Conservation (phyloP, 2,797 vertebrate genomes). For the Denticeps clupeoides region DNA sequence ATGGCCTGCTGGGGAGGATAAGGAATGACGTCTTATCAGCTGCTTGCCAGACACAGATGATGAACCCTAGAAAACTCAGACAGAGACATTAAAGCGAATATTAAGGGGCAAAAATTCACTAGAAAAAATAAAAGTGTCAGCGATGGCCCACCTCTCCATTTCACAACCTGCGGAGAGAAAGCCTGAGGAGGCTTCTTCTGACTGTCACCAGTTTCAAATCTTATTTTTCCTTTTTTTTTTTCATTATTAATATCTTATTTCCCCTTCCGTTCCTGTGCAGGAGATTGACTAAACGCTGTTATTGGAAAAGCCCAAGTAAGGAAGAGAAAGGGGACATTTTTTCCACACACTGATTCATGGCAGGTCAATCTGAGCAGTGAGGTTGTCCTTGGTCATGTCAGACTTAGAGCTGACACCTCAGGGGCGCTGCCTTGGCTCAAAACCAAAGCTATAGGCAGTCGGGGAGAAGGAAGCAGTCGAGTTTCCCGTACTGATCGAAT, state of each 20-base stretch:
- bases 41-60: conserved; percentile 9
- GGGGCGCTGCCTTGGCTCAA: not conserved
- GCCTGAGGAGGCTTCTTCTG: not conserved
- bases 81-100: conserved; percentile 18
- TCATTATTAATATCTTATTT: not conserved
- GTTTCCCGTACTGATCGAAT: not conserved
- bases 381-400: not conserved
- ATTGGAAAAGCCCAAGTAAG: not conserved
- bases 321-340: not conserved
- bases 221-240: not conserved
- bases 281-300: not conserved
- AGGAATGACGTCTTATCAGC: conserved; percentile 22
- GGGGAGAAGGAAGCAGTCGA: not conserved
- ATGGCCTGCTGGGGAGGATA: conserved; percentile 23
- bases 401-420: not conserved
- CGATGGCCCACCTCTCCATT: not conserved
- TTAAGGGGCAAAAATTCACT: conserved; percentile 14
- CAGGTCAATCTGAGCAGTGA: not conserved
- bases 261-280: not conserved
- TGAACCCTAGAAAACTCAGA: conserved; percentile 14
- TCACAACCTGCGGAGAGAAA: not conserved
- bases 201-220: not conserved
- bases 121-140: not conserved
- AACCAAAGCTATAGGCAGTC: not conserved
- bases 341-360: not conserved